Base-by-base conservation (phyloP, 2,113 vertebrate species). In the Proteles cristata region DNA sequence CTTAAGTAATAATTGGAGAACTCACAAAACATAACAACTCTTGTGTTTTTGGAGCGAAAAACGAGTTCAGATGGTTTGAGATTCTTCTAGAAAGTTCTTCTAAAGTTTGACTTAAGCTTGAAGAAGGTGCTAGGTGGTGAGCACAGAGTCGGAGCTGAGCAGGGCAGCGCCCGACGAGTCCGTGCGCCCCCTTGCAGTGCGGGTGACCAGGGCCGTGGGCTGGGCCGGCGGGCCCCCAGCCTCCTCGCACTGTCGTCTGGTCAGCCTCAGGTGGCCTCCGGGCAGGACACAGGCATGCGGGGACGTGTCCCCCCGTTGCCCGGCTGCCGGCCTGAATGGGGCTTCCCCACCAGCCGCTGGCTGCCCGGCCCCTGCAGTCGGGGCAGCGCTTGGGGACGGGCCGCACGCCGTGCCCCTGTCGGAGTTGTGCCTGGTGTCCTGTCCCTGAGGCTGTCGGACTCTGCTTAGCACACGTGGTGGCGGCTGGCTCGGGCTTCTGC, bases 111-210 rank as follows among this genome's bases (percentile, higher is more conserved):
- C 55, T 94, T 79, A 73, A 73, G 19, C 82, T 50, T 90, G 35
- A 81, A 69, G 86, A 45, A 68, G 65, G 10, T 31, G 45, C 76
- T 48, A 11, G 14, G 25, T 63, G 73, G 3, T 7, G 6, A 45
- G 9, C 43, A 48, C 21, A 21, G 84, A 58, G 11, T 68, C 25
- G 39, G 48, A 53, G 10, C 71, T 69, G 28, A 61, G 35, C 26
- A 19, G 0, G 8, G 25, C 15, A 33, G 50, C 14, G 7, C 23
- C 25, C 11, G 0, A 5, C 11, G 7, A 15, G 25, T 33, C 31
- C 26, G 28, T 31, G 35, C 33, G 12, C 35, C 79, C 43, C 50
- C 66, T 17, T 12, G 31, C 25, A 39, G 53, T 7, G 17, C 43
- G 89, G 48, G 3, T 14, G 5, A 2, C 25, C 4, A 26, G 17